phyloP scores from a whole-genome alignment of 2,888 invertebrate species.

The Trachelus troglodyta region DNA sequence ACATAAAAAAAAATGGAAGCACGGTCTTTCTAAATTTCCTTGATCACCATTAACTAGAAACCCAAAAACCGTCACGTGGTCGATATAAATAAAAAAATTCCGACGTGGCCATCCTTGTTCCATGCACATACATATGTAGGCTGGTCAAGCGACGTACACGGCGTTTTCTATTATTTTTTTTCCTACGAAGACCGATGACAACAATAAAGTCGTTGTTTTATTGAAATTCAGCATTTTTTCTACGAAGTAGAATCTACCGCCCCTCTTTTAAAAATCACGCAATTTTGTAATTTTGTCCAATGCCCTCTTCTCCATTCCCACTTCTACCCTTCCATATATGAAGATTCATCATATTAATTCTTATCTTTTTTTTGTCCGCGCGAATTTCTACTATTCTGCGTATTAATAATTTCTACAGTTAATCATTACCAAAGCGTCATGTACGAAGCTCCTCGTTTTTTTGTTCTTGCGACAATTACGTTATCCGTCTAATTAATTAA shows the following conservation, averaged over 20 bases:
- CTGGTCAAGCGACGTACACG: not conserved
- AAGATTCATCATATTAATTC: not conserved
- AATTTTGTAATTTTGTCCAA: not conserved
- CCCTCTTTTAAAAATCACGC: not conserved
- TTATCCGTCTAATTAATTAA: not conserved
- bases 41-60: no score
- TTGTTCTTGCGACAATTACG: not conserved
- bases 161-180: conserved; percentile 5
- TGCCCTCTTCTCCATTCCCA: not conserved
- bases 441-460: not conserved
- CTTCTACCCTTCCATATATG: not conserved
- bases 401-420: not conserved
- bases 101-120: no score
- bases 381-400: not conserved
- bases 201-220: conserved; percentile 19
- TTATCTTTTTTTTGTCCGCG: not conserved
- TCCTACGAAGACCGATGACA: conserved; percentile 17
- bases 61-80: no score
- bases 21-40: no score
- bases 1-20: not conserved
- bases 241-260: not conserved
- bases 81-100: no score
- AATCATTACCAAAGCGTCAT: not conserved
- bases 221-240: conserved; percentile 7
- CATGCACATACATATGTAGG: not conserved